Percentiles rank a stretch among this genome's conserved stretches.
These are phyloP conservation scores for Panurus biarmicus DNA, from an alignment of 2,113 vertebrate species.

Conservation along the genomic window DNA sequence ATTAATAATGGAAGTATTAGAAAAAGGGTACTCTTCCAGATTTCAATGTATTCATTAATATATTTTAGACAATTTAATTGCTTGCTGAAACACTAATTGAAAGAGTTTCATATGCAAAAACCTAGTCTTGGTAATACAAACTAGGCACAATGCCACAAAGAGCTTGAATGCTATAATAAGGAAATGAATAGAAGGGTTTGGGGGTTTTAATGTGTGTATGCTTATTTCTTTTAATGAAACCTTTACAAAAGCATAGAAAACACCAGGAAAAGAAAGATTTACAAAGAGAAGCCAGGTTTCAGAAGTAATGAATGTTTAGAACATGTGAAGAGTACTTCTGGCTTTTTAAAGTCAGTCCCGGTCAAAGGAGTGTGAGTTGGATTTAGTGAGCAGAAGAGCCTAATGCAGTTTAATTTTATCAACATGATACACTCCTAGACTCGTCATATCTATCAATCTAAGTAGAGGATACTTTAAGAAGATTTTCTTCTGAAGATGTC, in stretches of 20 bases:
- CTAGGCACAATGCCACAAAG: conserved; percentile 67
- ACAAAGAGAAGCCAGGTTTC: background rate
- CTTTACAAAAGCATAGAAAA: background rate
- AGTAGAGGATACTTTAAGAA: background rate
- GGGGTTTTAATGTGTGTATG: background rate
- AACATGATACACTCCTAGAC: background rate
- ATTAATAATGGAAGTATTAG: conserved; percentile 73
- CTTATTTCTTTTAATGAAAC: conserved; percentile 50
- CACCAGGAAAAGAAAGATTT: background rate
- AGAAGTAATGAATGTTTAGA: background rate
- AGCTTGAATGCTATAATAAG: conserved; percentile 56
- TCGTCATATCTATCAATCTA: background rate
- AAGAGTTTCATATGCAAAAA: conserved; percentile 74
- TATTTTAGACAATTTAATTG: conserved; percentile 77
- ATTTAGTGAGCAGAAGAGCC: background rate
- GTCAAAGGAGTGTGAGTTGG: background rate
- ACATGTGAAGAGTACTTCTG: background rate
- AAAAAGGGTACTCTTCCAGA: conserved; percentile 65
- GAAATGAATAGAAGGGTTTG: conserved; percentile 42
- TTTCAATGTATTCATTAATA: conserved; percentile 76
- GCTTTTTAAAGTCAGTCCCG: background rate
- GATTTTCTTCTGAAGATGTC: background rate
- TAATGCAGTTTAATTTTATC: background rate
- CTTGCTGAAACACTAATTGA: conserved; percentile 76
- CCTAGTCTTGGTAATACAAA: conserved; percentile 70